These are phyloP conservation scores for Herminia tarsipennalis DNA, from an alignment of 2,888 invertebrate species.

Conservation along the genomic window DNA sequence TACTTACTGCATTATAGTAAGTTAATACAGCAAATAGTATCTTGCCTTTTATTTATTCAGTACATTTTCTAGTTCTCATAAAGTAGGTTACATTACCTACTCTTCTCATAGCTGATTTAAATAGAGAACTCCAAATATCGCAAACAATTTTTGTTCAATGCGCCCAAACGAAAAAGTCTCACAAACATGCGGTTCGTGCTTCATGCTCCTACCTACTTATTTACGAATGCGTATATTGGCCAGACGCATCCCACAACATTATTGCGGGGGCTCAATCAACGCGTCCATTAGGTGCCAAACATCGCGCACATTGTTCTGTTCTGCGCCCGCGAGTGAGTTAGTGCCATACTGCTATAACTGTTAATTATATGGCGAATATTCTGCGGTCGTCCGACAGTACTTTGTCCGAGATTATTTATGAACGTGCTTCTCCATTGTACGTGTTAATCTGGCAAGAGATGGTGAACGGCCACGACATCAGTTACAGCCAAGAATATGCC, in stretches of 20 bases:
- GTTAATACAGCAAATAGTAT: conserved; percentile 35
- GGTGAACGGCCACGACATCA: too few relatives aligned
- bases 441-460: conserved; percentile 4
- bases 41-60: too few relatives aligned
- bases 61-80: conserved; percentile 35
- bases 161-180: too few relatives aligned
- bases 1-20: conserved; percentile 24
- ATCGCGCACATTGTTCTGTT: conserved; percentile 72
- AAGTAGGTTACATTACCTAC: too few relatives aligned
- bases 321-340: conserved; percentile 67
- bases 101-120: too few relatives aligned
- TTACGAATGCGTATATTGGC: conserved; percentile 39
- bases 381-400: conserved; percentile 63
- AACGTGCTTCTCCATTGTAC: conserved; percentile 52
- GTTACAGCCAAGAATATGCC: too few relatives aligned
- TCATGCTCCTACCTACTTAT: conserved; percentile 6
- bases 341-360: conserved; percentile 74
- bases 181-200: too few relatives aligned
- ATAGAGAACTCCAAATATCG: too few relatives aligned
- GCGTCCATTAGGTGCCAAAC: conserved; percentile 72
- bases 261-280: conserved; percentile 65
- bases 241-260: conserved; percentile 52
- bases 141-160: too few relatives aligned
- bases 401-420: conserved; percentile 71
- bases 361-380: conserved; percentile 76